phyloP scores from a whole-genome alignment of 2,113 vertebrate species.

The Pterocles gutturalis region DNA sequence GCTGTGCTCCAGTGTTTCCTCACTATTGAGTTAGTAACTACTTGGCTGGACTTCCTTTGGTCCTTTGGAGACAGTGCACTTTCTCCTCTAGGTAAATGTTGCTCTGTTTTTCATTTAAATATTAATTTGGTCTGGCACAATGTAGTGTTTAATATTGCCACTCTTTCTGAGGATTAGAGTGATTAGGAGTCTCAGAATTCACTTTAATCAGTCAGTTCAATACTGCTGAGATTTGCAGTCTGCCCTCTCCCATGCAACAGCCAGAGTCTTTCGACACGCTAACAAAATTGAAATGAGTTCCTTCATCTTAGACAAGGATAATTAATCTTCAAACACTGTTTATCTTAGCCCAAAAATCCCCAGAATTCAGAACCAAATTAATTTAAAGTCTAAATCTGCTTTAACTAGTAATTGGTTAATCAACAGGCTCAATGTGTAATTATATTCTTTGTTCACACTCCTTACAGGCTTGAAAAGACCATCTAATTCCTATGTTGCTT shows the following conservation, averaged over 20 bases:
- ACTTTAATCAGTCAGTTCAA: constrained; percentile 63
- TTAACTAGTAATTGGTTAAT: constrained; percentile 86
- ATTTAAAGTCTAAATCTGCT: constrained; percentile 83
- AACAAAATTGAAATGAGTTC: constrained; percentile 76
- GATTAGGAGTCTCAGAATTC: constrained; percentile 56
- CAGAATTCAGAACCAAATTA: constrained; percentile 81
- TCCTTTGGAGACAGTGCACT: constrained; percentile 11
- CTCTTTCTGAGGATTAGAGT: constrained; percentile 57
- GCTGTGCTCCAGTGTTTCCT: background rate
- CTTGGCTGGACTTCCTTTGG: background rate
- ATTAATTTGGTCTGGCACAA: constrained; percentile 69
- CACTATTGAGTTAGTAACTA: background rate
- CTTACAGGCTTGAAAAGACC: constrained; percentile 79
- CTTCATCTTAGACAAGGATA: constrained; percentile 79
- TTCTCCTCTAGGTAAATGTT: constrained; percentile 51
- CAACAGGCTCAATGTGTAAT: constrained; percentile 77
- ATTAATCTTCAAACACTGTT: constrained; percentile 86
- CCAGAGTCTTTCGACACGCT: constrained; percentile 28
- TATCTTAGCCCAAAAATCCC: constrained; percentile 76
- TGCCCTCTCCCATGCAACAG: background rate
- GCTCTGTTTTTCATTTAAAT: constrained; percentile 58
- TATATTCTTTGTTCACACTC: constrained; percentile 81
- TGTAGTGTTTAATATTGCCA: background rate
- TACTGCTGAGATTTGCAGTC: constrained; percentile 58
- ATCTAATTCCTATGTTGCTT: constrained; percentile 78